Percentiles rank a stretch among this genome's conserved stretches.
Conservation (phyloP, 2,888 invertebrate genomes). For the Hemicrepidius hirtus region DNA sequence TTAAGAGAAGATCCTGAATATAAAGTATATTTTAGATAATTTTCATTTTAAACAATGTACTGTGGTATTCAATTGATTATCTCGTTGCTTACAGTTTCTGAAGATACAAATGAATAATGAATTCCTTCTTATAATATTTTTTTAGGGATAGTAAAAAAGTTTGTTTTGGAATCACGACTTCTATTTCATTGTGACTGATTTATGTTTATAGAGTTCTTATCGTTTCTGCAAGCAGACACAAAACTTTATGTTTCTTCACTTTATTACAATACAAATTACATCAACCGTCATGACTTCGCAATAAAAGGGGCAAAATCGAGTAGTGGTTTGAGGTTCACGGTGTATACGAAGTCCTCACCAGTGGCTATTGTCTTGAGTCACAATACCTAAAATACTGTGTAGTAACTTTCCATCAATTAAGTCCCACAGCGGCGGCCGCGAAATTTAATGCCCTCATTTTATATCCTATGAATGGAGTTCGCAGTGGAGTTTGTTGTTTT, state of each 20-base stretch:
- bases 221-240: conserved; percentile 12
- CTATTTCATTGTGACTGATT: background rate
- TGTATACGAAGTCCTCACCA: conserved; percentile 43
- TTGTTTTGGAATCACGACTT: background rate
- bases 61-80: too few species aligned
- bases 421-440: conserved; percentile 38
- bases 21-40: background rate
- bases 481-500: background rate
- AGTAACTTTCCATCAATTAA: conserved; percentile 51
- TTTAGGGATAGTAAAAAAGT: too few species aligned
- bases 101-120: too few species aligned
- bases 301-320: conserved; percentile 47
- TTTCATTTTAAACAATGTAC: too few species aligned
- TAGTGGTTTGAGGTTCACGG: conserved; percentile 36
- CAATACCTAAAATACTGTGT: conserved; percentile 48
- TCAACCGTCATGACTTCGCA: conserved; percentile 32
- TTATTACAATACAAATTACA: conserved; percentile 44
- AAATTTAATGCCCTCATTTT: conserved; percentile 47
- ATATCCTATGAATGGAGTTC: conserved; percentile 36
- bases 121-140: too few species aligned
- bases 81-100: too few species aligned
- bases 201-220: conserved; percentile 2
- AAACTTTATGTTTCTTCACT: conserved; percentile 26
- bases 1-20: background rate
- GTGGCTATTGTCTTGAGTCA: conserved; percentile 46